These are phyloP conservation scores for Balearica regulorum DNA, from an alignment of 2,797 vertebrate genomes.

Conservation along the genomic window DNA sequence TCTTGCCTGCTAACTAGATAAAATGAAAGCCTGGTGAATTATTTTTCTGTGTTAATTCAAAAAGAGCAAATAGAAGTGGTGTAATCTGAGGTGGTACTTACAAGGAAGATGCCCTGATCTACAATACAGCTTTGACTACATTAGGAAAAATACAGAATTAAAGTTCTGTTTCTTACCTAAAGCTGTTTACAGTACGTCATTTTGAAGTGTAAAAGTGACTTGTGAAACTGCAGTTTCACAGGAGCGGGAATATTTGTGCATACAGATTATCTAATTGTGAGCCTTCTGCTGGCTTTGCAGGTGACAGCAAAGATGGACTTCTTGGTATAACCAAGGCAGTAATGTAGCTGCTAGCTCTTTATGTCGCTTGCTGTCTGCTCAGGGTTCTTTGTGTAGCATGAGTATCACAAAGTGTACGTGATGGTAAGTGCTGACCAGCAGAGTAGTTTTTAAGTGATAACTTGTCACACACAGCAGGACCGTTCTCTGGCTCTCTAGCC, in stretches of 20 bases:
- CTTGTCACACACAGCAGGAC: not conserved
- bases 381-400: accelerated
- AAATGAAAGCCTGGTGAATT: not conserved
- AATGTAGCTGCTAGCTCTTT: not conserved
- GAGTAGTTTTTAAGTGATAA: not conserved
- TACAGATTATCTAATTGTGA: accelerated
- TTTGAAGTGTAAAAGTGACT: not conserved
- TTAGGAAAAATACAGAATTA: not conserved
- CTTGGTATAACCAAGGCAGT: not conserved
- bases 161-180: not conserved
- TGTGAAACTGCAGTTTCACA: not conserved
- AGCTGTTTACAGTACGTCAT: not conserved
- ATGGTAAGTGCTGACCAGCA: not conserved
- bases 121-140: not conserved
- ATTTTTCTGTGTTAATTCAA: not conserved
- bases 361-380: not conserved
- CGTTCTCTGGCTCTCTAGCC: not conserved
- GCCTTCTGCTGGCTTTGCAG: not conserved
- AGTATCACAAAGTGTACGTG: not conserved
- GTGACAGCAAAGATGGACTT: not conserved
- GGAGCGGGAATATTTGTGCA: not conserved
- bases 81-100: not conserved
- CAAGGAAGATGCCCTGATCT: not conserved
- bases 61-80: not conserved
- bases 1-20: not conserved